Conservation (phyloP, 2,888 invertebrate genomes). For the Melanostoma scalare region DNA sequence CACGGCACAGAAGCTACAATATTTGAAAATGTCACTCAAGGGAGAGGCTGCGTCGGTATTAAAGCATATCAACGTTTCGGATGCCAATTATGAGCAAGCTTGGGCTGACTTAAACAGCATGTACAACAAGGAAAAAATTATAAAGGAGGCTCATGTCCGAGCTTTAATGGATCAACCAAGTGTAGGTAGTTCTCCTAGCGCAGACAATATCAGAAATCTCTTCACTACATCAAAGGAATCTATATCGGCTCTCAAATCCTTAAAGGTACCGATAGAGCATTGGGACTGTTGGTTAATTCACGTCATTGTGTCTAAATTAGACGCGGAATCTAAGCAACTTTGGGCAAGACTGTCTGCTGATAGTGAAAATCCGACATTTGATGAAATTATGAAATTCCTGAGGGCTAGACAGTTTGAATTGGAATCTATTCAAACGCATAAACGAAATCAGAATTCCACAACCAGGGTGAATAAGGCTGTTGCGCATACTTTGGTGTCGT, state of each 20-base stretch:
- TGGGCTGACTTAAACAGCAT: constrained; percentile 5
- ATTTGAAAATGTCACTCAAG: not conserved
- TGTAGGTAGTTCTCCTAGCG: not conserved
- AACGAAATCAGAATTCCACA: not conserved
- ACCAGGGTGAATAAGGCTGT: not conserved
- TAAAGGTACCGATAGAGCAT: not conserved
- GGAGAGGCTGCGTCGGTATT: not conserved
- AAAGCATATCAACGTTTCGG: not conserved
- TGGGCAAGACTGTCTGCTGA: not conserved
- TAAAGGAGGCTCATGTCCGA: not conserved
- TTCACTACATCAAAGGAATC: not conserved
- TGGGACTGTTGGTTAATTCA: too few relatives aligned
- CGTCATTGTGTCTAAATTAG: not conserved
- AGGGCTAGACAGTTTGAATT: constrained; percentile 12
- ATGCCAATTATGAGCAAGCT: constrained; percentile 9
- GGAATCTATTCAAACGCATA: not conserved
- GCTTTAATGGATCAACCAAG: not conserved
- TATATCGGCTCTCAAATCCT: not conserved
- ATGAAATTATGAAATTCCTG: not conserved
- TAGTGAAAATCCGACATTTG: not conserved
- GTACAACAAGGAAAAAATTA: constrained; percentile 1
- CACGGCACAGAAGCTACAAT: constrained; percentile 10
- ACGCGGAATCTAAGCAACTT: not conserved
- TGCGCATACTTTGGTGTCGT: not conserved
- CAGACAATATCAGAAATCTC: not conserved